Base-by-base conservation (phyloP, 2,113 vertebrate species). In the Pelobates fuscus region DNA sequence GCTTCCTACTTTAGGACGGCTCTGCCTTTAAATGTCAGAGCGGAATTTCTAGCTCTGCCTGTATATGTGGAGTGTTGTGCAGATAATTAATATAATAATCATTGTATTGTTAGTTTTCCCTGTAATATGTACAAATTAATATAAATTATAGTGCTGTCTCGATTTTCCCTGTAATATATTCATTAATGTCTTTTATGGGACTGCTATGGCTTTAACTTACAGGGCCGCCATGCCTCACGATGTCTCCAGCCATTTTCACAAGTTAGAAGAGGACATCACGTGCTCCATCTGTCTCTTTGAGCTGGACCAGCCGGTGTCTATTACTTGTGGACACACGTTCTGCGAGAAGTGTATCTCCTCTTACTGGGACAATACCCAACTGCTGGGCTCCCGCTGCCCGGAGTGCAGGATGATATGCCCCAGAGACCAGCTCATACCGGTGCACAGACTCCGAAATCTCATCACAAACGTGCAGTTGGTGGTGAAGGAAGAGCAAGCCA, bases 201-300 rank as follows among this genome's bases (percentile, higher is more conserved):
- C n/a, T n/a, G n/a, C n/a, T n/a, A 37, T 37, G 32, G 32, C 15
- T 49, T 49, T 41, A 41, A 41, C n/a, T n/a, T n/a, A n/a, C 32
- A 37, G 32, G 32, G 44, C 44, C 44, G 8, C 30, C 29, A 57
- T 75, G 52, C 7, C 52, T 15, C 8, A 5, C 6, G 71, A 59
- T 2, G 32, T 3, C 2, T 4, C 49, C 2, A 52, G 49, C 6
- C n/a, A 57, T 23, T 67, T 75, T n/a, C 30, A 15, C 63, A 59
- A 58, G 14, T 81, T 93, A 55, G 84, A 88, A 75, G 89, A 90
- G 54, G 92, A 92, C 71, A 90, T 91, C 2, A 89, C 86, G 5
- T 92, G 91, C 60, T 86, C 90, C 62, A 83, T 92, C 57, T 91
- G 92, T 81, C 81, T 89, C 12, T 84, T 89, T n/a, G 90, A 92